Evolutionary conservation across 2,888 invertebrate species (phyloP), one percentile per base, ranked within the genome.

Genomic region (Spicauda simplicius): DNA sequence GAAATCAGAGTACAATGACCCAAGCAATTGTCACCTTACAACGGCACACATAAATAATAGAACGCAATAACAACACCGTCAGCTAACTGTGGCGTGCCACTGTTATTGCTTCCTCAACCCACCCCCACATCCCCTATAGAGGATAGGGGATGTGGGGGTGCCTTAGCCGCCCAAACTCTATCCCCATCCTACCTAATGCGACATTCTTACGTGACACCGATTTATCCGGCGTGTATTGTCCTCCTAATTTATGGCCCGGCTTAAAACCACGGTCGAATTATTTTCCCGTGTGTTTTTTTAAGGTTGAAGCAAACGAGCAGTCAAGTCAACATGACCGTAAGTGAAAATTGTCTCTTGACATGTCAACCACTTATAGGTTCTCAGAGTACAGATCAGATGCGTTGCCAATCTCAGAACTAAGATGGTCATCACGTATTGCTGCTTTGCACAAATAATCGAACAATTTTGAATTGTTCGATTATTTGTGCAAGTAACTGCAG

Each of bases 191-290:
- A 80, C 83, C 86, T 88, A 88, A 88, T 87, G 85, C 87, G 88
- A 87, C 89, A 91, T 91, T 92, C 91, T 91, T 90, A 90, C 88
- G 91, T 91, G 91, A 91, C 91, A 90, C 86, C 91, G 89, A 91
- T 92, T 91, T 91, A 92, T 92, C 90, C 90, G 76, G 76, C 85
- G 80, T 91, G 90, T 91, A 91, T 91, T 91, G 91, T 91, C 82
- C 83, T 72, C 80, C 85, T 88, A 90, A 91, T 91, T 91, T 91
- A 91, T 90, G 72, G 82, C 83, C 74, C 75, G 80, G 83, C 80
- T 90, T 86, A 84, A 89, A 90, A 87, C 83, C 81, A 74, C 76
- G 74, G 77, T 77, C 80, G 75, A 85, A 37, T 12, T 37, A 37
- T 37, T 37, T 37, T 37, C 11, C 12, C 37, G 37, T 37, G 12